Conservation (phyloP, 2,113 vertebrate genomes). For the Chrysemys picta region DNA sequence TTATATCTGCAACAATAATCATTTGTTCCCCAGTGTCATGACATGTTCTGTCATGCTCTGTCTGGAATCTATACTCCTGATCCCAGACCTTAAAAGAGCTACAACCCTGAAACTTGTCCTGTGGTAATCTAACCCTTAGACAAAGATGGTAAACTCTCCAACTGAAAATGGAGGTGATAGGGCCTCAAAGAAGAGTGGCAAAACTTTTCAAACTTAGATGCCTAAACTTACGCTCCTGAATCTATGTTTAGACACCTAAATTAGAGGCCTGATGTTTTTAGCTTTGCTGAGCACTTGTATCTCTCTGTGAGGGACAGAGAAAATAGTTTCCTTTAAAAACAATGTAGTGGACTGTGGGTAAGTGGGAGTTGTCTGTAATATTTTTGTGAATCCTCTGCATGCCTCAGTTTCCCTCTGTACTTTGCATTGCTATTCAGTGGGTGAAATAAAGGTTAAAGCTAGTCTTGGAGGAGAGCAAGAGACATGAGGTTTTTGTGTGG, state of each 20-base stretch:
- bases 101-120: neutral
- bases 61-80: constrained; percentile 13
- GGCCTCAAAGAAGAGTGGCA: neutral
- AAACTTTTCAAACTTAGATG: neutral
- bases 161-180: neutral
- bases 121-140: neutral
- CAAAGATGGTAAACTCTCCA: neutral
- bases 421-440: neutral
- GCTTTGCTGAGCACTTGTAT: neutral
- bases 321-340: neutral
- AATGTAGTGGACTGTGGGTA: neutral
- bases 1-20: constrained; percentile 6
- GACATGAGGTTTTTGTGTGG: neutral
- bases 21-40: constrained; percentile 31
- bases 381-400: neutral
- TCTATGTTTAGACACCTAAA: neutral
- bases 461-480: neutral
- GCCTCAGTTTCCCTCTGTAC: neutral
- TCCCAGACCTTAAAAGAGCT: neutral
- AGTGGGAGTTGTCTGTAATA: neutral
- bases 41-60: neutral
- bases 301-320: neutral
- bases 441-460: neutral
- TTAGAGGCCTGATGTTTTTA: neutral
- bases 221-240: neutral